These are phyloP conservation scores for Pemphigus obesinymphae DNA, from an alignment of 1,140 invertebrate genomes.

Conservation along the genomic window DNA sequence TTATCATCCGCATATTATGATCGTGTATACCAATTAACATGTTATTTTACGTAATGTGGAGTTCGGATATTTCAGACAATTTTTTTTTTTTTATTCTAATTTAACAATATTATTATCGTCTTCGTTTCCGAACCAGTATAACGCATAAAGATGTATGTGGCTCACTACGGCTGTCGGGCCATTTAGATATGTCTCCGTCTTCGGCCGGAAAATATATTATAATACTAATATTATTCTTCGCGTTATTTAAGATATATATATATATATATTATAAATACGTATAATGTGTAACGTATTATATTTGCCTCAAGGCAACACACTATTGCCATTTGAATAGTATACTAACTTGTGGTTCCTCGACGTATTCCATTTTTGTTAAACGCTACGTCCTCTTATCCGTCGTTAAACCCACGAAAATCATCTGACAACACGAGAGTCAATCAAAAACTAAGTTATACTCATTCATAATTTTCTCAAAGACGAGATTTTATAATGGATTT, in stretches of 20 bases:
- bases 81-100: too few relatives aligned
- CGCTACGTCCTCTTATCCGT: neutral
- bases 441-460: too few relatives aligned
- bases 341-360: neutral
- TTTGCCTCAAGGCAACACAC: neutral
- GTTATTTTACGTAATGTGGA: too few relatives aligned
- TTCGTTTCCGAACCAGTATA: neutral
- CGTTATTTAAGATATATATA: neutral
- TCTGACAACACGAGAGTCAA: too few relatives aligned
- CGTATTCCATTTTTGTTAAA: neutral
- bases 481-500: too few relatives aligned
- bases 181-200: neutral
- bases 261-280: too few relatives aligned
- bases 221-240: neutral
- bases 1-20: too few relatives aligned
- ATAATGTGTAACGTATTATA: too few relatives aligned
- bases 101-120: neutral
- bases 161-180: neutral
- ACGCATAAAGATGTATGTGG: neutral
- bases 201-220: neutral
- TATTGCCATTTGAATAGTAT: too few relatives aligned
- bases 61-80: too few relatives aligned
- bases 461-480: too few relatives aligned
- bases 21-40: too few relatives aligned
- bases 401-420: neutral